Evolutionary conservation across 2,113 vertebrate genomes (phyloP).

Genomic region (Eptatretus burgeri): DNA sequence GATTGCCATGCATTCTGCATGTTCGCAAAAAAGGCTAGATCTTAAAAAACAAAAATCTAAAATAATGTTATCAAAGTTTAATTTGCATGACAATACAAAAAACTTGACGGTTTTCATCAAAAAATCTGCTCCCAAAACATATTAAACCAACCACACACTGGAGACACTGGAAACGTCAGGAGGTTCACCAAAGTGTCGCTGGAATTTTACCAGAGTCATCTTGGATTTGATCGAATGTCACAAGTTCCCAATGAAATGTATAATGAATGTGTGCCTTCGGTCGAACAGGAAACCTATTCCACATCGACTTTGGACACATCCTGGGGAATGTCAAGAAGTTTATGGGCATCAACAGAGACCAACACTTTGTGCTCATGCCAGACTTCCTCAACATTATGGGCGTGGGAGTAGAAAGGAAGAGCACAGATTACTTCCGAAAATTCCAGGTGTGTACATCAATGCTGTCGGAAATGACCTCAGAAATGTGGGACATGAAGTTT

Average conservation of each 20-base stretch:
- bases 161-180: slow-evolving; percentile 7
- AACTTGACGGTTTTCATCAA: slow-evolving; percentile 9
- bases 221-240: slow-evolving; percentile 1
- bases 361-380: slow-evolving; percentile 81
- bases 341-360: slow-evolving; percentile 85
- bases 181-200: neutral
- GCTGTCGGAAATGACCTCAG: no score
- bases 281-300: slow-evolving; percentile 64
- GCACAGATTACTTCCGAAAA: no score
- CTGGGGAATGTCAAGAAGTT: slow-evolving; percentile 98
- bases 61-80: no score
- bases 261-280: slow-evolving; percentile 9
- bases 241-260: neutral
- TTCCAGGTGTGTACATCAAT: no score
- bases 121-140: no score
- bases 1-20: no score
- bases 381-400: slow-evolving; percentile 97
- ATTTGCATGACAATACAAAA: no score
- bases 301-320: slow-evolving; percentile 97
- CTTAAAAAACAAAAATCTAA: no score
- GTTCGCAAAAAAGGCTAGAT: no score
- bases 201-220: neutral
- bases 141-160: slow-evolving; percentile 6
- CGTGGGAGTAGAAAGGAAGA: slow-evolving; percentile 13
- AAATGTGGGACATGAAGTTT: no score